Conservation (phyloP, 2,797 vertebrate species). For the Pseudocheirus occidentalis region DNA sequence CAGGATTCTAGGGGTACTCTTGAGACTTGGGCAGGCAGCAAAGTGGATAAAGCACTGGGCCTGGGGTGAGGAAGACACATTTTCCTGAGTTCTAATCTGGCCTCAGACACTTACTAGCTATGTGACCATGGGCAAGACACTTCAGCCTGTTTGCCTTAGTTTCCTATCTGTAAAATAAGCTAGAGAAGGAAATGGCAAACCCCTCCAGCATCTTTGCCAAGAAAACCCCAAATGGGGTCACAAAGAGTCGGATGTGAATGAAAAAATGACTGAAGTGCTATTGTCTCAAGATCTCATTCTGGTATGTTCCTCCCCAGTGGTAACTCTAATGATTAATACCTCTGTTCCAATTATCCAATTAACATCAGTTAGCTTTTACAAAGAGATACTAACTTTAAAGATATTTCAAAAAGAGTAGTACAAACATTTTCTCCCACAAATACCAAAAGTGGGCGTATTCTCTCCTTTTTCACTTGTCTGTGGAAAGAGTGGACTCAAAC, state of each 20-base stretch:
- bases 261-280: background rate
- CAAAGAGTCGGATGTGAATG: background rate
- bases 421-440: background rate
- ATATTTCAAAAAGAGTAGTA: background rate
- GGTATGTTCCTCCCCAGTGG: background rate
- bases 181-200: background rate
- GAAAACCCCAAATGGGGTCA: background rate
- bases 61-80: background rate
- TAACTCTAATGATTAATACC: background rate
- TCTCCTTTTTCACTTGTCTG: background rate
- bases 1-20: background rate
- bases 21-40: background rate
- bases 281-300: background rate
- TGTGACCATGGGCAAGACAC: background rate
- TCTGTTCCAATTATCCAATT: background rate
- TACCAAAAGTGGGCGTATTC: background rate
- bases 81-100: background rate
- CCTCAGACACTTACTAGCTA: background rate
- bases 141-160: background rate
- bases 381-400: background rate
- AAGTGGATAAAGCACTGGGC: background rate
- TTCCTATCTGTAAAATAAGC: background rate
- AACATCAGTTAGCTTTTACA: background rate
- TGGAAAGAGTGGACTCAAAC: background rate
- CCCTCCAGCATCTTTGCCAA: background rate